Conservation (phyloP, 2,797 vertebrate species). For the Gephyroberyx darwinii region DNA sequence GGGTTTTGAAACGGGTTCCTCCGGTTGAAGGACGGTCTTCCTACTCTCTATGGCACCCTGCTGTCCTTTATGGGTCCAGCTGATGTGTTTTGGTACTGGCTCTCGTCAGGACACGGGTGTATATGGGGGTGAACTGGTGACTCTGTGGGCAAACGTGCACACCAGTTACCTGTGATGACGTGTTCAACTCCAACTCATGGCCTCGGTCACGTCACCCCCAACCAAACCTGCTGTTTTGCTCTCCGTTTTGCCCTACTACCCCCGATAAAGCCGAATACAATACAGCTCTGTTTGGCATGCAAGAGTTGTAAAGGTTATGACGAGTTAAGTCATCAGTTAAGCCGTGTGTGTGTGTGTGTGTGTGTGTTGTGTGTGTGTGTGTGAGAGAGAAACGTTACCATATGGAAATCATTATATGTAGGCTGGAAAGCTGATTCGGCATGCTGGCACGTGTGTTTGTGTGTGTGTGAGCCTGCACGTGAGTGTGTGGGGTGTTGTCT, state of each 20-base stretch:
- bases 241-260: conserved; percentile 17
- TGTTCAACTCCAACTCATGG: no score
- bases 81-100: no score
- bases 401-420: conserved; percentile 80
- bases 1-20: no score
- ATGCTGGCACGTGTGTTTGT: conserved; percentile 25
- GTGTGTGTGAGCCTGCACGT: conserved; percentile 52
- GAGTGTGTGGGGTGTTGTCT: conserved; percentile 44
- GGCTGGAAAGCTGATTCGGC: conserved; percentile 68
- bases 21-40: no score
- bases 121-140: no score
- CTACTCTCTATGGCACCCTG: no score
- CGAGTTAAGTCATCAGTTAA: conserved; percentile 46
- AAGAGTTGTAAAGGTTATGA: conserved; percentile 34
- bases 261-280: conserved; percentile 42
- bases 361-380: conserved; percentile 32
- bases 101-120: no score
- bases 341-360: neutral
- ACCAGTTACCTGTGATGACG: no score
- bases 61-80: no score
- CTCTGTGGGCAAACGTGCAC: no score
- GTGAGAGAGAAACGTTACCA: conserved; percentile 74
- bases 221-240: no score
- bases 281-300: conserved; percentile 40
- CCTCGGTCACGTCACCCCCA: no score